phyloP scores from a whole-genome alignment of 2,113 vertebrate species.

The Pristiophorus japonicus region DNA sequence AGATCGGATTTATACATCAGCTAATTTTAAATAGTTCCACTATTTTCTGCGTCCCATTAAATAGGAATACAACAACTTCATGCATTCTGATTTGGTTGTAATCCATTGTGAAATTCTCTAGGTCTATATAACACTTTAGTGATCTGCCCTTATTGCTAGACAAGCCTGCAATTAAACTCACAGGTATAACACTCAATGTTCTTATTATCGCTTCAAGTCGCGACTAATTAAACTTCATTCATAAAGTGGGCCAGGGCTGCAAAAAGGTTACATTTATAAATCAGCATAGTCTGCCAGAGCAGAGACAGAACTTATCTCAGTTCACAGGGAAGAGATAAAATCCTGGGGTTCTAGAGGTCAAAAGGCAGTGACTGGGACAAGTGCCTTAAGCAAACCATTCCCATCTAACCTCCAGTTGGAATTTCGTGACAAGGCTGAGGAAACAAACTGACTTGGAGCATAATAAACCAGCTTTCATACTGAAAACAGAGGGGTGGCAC shows the following conservation, averaged over 20 bases:
- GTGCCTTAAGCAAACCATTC: constrained; percentile 33
- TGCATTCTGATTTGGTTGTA: neutral
- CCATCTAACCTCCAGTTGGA: constrained; percentile 9
- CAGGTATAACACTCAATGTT: neutral
- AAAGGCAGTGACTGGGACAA: constrained; percentile 6
- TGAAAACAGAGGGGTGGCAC: neutral
- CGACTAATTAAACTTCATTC: neutral
- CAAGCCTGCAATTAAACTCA: neutral
- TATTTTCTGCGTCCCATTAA: neutral
- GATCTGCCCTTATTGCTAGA: neutral
- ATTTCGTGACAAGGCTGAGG: neutral
- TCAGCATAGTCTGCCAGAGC: neutral
- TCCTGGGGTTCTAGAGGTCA: constrained; percentile 23
- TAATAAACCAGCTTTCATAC: neutral
- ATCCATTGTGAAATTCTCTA: neutral
- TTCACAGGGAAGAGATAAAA: constrained; percentile 18
- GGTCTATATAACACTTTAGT: neutral
- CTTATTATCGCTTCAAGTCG: neutral
- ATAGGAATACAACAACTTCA: neutral
- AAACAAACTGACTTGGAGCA: neutral
- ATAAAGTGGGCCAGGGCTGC: neutral
- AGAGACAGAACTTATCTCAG: neutral
- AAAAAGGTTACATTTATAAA: constrained; percentile 12
- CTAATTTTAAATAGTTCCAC: neutral
- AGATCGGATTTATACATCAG: neutral